Evolutionary conservation across 2,888 invertebrate species (phyloP), one percentile per base, ranked within the genome.

Genomic region (Watsonalla cultraria): DNA sequence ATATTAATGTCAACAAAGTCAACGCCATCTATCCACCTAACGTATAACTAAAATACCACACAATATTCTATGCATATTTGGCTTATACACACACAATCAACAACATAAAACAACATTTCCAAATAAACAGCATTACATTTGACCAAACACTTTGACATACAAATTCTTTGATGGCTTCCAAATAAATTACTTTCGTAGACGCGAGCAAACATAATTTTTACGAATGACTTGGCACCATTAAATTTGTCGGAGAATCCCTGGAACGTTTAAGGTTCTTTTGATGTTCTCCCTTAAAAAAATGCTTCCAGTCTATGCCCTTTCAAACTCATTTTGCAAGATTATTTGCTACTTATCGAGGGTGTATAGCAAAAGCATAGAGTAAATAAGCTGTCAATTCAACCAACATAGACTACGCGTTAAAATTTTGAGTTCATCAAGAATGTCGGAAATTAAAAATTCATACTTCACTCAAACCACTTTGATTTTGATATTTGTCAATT

Each of bases 211-310:
- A 66, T 61, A 58, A 60, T 59, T 58, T 61, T 68, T 61, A 60
- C 56, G 57, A 64, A 58, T 66, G 65, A 62, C 52, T 57, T 46
- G 45, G 49, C 55, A 52, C 55, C 72, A 57, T 74, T 68, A 74
- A 72, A 72, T 74, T 75, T 74, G 70, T 76, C 74, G 72, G 72
- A 69, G 72, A 71, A 69, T 65, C 71, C 62, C 62, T 63, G 69
- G 72, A 72, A 67, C 66, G 65, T 72, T 73, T 67, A 69, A 60
- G 59, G 58, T 59, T 54, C 63, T 63, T 73, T 73, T 72, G 70
- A 72, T 68, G 72, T 68, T 52, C 56, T 55, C 59, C 55, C 9
- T 11, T 42, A 37, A 8, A 39, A 39, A 42, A 11, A 42, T 42
- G 51, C 47, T 45, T 61, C 39, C 53, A 59, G 60, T 66, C 61